phyloP scores from a whole-genome alignment of 2,113 vertebrate species.

The Peromyscus maniculatus region DNA sequence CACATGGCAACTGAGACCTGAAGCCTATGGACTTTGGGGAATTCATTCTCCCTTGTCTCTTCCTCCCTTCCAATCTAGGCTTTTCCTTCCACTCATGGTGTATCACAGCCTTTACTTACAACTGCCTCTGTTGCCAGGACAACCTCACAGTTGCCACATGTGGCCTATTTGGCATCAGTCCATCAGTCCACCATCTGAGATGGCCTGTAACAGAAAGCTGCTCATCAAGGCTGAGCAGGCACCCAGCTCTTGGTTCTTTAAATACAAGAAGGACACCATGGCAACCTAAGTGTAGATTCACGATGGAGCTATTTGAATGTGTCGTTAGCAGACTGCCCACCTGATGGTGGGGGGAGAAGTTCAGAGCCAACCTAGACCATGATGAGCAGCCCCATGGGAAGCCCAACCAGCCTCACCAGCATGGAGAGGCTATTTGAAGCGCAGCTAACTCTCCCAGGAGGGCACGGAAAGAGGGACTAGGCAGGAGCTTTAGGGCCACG shows the following conservation, averaged over 20 bases:
- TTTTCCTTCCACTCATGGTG: rapidly evolving
- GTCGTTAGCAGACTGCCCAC: not conserved
- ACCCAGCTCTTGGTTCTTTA: not conserved
- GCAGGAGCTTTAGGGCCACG: not conserved
- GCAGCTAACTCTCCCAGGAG: too few relatives aligned
- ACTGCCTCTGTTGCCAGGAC: not conserved
- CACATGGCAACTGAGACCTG: rapidly evolving
- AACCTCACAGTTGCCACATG: not conserved
- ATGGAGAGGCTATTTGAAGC: not conserved
- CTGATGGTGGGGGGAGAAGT: not conserved
- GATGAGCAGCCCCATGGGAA: not conserved
- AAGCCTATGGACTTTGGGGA: rapidly evolving
- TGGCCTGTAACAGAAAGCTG: not conserved
- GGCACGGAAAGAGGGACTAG: too few relatives aligned
- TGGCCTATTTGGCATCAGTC: not conserved
- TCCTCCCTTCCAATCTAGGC: not conserved
- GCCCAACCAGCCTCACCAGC: rapidly evolving
- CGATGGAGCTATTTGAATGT: not conserved
- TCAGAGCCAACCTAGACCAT: not conserved
- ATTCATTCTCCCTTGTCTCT: not conserved
- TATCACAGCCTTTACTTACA: not conserved
- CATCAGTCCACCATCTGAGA: not conserved
- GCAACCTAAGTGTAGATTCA: rapidly evolving
- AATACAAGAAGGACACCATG: not conserved
- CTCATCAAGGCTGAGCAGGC: not conserved